Evolutionary conservation across 2,888 invertebrate genomes (phyloP).

Genomic region (Agelastica alni): DNA sequence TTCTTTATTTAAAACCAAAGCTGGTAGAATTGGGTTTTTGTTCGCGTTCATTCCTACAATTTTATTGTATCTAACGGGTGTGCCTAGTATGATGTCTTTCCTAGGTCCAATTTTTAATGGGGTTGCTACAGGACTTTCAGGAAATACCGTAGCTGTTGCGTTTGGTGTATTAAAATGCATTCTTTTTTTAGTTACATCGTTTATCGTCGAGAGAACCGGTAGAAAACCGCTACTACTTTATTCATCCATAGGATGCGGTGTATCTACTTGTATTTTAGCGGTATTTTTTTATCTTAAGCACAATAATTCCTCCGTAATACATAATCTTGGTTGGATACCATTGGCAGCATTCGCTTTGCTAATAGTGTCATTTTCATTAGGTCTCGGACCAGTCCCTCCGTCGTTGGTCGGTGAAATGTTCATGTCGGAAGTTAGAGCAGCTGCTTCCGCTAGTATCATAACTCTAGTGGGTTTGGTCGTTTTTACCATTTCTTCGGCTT

Average conservation of each 20-base stretch:
- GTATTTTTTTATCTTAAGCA: slow-evolving; percentile 66
- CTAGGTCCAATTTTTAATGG: slow-evolving; percentile 9
- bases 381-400: slow-evolving; percentile 77
- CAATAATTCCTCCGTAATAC: slow-evolving; percentile 33
- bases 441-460: slow-evolving; percentile 54
- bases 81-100: slow-evolving; percentile 4
- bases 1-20: background rate
- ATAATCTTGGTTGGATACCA: slow-evolving; percentile 67
- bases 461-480: slow-evolving; percentile 23
- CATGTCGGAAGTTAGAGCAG: slow-evolving; percentile 72
- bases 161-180: slow-evolving; percentile 62
- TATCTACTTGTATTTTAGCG: slow-evolving; percentile 62
- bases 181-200: slow-evolving; percentile 68
- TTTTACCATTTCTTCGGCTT: background rate
- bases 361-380: slow-evolving; percentile 70
- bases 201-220: slow-evolving; percentile 75
- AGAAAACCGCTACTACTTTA: slow-evolving; percentile 69
- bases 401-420: slow-evolving; percentile 81
- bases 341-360: slow-evolving; percentile 70
- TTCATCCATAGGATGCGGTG: slow-evolving; percentile 67
- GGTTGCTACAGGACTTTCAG: background rate
- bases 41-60: background rate
- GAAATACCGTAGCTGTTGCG: slow-evolving; percentile 5
- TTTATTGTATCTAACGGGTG: slow-evolving; percentile 1
- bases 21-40: background rate